Evolutionary conservation across 2,888 invertebrate species (phyloP).

Genomic region (Pheosia gnoma): DNA sequence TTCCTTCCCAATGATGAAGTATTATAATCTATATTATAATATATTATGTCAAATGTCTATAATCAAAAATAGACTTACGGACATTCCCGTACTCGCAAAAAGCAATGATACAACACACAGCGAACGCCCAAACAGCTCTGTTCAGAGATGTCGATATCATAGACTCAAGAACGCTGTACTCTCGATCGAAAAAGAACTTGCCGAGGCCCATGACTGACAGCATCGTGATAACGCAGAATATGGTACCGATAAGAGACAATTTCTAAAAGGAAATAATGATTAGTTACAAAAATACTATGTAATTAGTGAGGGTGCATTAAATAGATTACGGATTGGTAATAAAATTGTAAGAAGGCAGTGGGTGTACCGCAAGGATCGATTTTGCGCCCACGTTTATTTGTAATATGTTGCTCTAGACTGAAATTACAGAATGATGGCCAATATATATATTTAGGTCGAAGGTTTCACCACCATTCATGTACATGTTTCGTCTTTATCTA

Average conservation of each 20-base stretch:
- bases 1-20: neutral
- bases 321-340: neutral
- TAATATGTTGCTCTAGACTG: neutral
- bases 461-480: too few species aligned
- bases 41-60: too few species aligned
- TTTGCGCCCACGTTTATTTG: neutral
- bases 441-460: too few species aligned
- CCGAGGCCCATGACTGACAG: conserved; percentile 6
- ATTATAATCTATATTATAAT: neutral
- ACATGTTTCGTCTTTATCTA: too few species aligned
- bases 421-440: neutral
- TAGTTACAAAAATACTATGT: neutral
- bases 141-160: conserved; percentile 28
- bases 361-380: neutral
- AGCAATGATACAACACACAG: conserved; percentile 35
- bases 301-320: neutral
- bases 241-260: conserved; percentile 14
- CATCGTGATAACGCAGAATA: conserved; percentile 13
- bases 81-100: conserved; percentile 47
- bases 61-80: conserved; percentile 38
- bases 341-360: neutral
- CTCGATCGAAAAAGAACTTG: conserved; percentile 7
- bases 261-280: conserved; percentile 11
- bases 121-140: conserved; percentile 37
- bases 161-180: conserved; percentile 25